Percentiles rank a stretch among this genome's conserved stretches.
These are phyloP conservation scores for Phyllotreta cruciferae DNA, from an alignment of 2,888 invertebrate genomes.

Conservation along the genomic window DNA sequence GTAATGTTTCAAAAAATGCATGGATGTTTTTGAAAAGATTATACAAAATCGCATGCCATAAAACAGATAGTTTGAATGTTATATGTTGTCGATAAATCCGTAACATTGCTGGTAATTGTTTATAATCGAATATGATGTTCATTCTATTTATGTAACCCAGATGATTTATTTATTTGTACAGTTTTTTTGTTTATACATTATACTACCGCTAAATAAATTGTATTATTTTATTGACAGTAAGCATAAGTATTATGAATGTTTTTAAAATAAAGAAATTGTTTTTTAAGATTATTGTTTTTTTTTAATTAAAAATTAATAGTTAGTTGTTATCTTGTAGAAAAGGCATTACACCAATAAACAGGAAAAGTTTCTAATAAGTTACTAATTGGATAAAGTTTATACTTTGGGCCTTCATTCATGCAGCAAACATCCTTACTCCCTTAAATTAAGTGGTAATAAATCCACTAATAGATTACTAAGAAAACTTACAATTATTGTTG, in stretches of 20 bases:
- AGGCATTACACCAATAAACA: too few relatives aligned
- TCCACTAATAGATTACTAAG: background rate
- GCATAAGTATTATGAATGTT: slow-evolving; percentile 59
- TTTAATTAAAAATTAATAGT: background rate
- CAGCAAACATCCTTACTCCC: too few relatives aligned
- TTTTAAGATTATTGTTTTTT: slow-evolving; percentile 44
- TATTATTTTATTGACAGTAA: slow-evolving; percentile 50
- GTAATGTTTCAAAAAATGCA: background rate
- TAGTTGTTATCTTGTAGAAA: too few relatives aligned
- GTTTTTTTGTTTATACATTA: slow-evolving; percentile 53
- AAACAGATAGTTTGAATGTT: slow-evolving; percentile 59
- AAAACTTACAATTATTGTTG: background rate
- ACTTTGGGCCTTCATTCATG: too few relatives aligned
- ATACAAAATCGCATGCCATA: slow-evolving; percentile 30
- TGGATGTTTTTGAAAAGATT: slow-evolving; percentile 19
- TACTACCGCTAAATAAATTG: slow-evolving; percentile 49
- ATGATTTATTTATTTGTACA: slow-evolving; percentile 53
- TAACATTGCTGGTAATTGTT: slow-evolving; percentile 57
- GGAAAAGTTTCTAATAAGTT: too few relatives aligned
- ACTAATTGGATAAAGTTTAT: too few relatives aligned
- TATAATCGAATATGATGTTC: slow-evolving; percentile 52
- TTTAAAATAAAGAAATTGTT: slow-evolving; percentile 62
- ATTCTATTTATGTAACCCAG: slow-evolving; percentile 45
- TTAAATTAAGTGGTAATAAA: too few relatives aligned
- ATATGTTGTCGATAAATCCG: slow-evolving; percentile 57